Base-by-base conservation (phyloP, 1,140 invertebrate genomes). In the Lethrus apterus region DNA sequence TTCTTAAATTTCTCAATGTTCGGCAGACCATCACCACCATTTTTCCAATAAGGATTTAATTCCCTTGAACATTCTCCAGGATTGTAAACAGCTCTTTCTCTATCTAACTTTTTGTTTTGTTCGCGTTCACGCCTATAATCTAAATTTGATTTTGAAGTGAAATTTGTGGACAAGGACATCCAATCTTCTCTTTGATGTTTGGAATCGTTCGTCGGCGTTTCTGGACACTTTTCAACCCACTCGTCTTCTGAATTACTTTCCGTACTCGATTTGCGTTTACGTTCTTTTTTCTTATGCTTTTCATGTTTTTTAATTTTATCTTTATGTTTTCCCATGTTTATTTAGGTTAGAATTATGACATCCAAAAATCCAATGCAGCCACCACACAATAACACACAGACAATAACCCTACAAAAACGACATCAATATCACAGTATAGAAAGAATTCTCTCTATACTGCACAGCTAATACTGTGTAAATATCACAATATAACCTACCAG, bases 31-130 rank as follows among this genome's bases (percentile, higher is more conserved):
- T 73, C 79, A 8, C 91, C 91, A 45, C 86, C 88, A 69, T 85
- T 72, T 74, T 89, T 91, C 89, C 90, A 94, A 65, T 92, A 89
- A 1, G 89, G 91, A 76, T 97, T 97, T 33, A 93, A 68, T 71
- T 96, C 92, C 58, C 78, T 72, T 2, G 60, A 64, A 60, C 81
- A 83, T 50, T 81, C 82, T 2, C 82, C 80, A 26, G 83, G 82
- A 75, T 89, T 72, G 55, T 81, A 79, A 10, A 72, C 70, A 50
- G 77, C 72, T 50, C 73, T 64, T 55, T 71, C 68, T 55, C 78
- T 74, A 23, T 72, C 57, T 43, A 72, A 69, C 21, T 42, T 45
- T 34, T 51, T 50, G 5, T 33, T 32, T 29, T 50, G 44, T 55
- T 48, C 55, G 31, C 31, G 41, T 24, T 45, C 50, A 47, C 47